A percentile compares a stretch with the other conserved stretches of the same genome.
Conservation (phyloP, 2,888 invertebrate genomes). For the Mesorhabditis spiculigera region DNA sequence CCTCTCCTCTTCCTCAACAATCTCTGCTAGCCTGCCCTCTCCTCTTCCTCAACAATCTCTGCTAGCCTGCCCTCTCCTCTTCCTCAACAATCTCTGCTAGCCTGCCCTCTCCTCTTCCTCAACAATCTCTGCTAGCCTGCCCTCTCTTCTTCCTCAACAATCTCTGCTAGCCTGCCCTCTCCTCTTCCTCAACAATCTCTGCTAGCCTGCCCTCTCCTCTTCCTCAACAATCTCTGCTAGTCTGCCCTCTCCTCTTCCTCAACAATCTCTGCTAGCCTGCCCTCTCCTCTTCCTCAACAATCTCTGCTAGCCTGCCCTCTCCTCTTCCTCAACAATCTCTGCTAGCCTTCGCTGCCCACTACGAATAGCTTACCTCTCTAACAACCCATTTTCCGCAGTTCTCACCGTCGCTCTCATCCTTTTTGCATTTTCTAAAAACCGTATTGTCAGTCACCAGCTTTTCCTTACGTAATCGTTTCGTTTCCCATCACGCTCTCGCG, state of each 20-base stretch:
- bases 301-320: neutral
- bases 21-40: too few species aligned
- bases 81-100: neutral
- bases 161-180: too few species aligned
- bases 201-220: too few species aligned
- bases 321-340: neutral
- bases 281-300: neutral
- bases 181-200: too few species aligned
- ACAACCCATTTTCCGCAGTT: constrained; percentile 4
- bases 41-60: too few species aligned
- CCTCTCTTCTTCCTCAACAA: neutral
- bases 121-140: too few species aligned
- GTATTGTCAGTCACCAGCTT: too few species aligned
- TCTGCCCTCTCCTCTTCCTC: neutral
- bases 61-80: too few species aligned
- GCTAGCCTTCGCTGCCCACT: neutral
- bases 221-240: neutral
- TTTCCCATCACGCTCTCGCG: neutral
- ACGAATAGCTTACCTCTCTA: neutral
- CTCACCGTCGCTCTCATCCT: neutral
- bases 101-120: too few species aligned
- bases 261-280: neutral
- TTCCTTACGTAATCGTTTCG: neutral
- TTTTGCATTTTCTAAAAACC: neutral
- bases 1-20: neutral